Conservation (phyloP, 2,113 vertebrate genomes). For the Narcine bancroftii region DNA sequence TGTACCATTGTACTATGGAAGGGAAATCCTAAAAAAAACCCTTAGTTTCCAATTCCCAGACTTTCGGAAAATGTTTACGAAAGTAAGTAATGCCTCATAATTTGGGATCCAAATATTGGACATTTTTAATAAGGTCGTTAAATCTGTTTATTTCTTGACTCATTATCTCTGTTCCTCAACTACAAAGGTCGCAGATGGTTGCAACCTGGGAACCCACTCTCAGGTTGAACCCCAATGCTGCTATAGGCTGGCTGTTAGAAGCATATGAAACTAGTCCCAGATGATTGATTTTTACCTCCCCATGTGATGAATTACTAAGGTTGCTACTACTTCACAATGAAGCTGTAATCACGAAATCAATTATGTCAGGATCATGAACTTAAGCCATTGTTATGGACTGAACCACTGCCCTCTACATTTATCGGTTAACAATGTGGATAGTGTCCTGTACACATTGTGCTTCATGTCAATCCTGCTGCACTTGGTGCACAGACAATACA, state of each 20-base stretch:
- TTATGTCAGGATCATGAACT: not conserved
- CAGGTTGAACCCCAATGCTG: not conserved
- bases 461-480: too few relatives aligned
- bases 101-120: not conserved
- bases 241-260: not conserved
- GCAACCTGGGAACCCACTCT: not conserved
- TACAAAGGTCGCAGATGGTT: not conserved
- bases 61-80: not conserved
- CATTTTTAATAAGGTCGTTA: not conserved
- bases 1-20: too few relatives aligned
- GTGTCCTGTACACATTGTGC: not conserved
- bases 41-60: not conserved
- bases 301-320: not conserved
- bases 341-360: conserved; percentile 16
- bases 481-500: not conserved
- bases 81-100: not conserved
- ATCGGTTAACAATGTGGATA: not conserved
- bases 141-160: not conserved
- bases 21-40: not conserved
- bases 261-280: not conserved
- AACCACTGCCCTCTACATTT: not conserved
- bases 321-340: not conserved
- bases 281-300: not conserved
- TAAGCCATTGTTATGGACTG: not conserved
- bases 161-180: not conserved